Evolutionary conservation across 2,113 vertebrate genomes (phyloP), one percentile per base, ranked within the genome.

Genomic region (Pollachius pollachius): DNA sequence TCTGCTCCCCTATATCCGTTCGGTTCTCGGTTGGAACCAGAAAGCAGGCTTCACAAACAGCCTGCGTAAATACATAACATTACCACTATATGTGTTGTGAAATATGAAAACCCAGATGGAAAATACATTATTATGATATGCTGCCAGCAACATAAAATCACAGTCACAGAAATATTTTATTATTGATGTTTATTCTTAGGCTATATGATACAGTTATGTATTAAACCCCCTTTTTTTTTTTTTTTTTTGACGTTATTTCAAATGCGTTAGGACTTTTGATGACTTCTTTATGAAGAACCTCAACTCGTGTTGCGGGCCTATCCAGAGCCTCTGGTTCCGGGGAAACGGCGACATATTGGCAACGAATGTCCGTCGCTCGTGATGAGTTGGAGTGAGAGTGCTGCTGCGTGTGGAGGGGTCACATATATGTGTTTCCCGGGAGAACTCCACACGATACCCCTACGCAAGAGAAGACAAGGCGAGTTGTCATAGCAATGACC

Each of bases 401-500:
- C 54, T 16, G 15, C 54, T 7, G n/a, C 9, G 54, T 81, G 78
- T 71, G 84, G 52, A 78, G 79, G 83, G 85, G 78, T 84, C 84
- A 77, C 77, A 77, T 69, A 81, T 67, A 17, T 72, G 25, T 5
- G 21, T 74, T 63, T 85, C 78, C 84, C 77, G 18, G 57, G 57
- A 80, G 83, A 41, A 56, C 11, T n/a, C 58, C n/a, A 67, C n/a
- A 61, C 37, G 68, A 74, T 68, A 84, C 71, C 87, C 41, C 37
- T 52, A 5, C 67, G 67, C 72, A 63, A 75, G 48, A 73, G 79
- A 62, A 19, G n/a, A 65, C 41, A 41, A 83, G 72, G 77, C 75
- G 69, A 41, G 87, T 84, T 88, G 86, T 80, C 85, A 86, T 88
- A 75, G 85, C 73, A 84, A 85, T 86, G 59, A 67, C 27, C 64